Evolutionary conservation across 92 coral and sea anemone genomes (phyloP).

Genomic region (Zoanthus sansibaricus): DNA sequence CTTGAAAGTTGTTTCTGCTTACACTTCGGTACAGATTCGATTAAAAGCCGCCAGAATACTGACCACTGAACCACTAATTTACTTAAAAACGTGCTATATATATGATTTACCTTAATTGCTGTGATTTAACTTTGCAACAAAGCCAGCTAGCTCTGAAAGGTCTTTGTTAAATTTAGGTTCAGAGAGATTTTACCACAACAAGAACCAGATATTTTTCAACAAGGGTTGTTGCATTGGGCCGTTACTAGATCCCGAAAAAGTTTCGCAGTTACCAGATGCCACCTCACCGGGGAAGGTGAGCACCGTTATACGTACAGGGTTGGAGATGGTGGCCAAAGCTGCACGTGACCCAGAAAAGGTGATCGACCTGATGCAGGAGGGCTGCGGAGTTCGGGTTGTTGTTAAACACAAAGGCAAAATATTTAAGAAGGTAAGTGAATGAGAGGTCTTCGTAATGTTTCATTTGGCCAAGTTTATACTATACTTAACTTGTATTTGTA

Average conservation of each 20-base stretch:
- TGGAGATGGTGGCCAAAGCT: slow-evolving; percentile 96
- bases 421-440: slow-evolving; percentile 79
- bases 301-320: slow-evolving; percentile 90
- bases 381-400: slow-evolving; percentile 93
- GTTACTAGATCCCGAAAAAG: slow-evolving; percentile 91
- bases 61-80: too few species aligned
- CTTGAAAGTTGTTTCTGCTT: too few species aligned
- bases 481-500: not conserved
- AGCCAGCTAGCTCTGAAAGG: not conserved
- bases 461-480: not conserved
- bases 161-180: slow-evolving; percentile 68
- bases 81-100: too few species aligned
- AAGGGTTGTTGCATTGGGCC: slow-evolving; percentile 98
- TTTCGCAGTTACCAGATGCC: slow-evolving; percentile 93
- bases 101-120: too few species aligned
- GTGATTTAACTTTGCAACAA: too few species aligned
- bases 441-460: not conserved
- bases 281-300: slow-evolving; percentile 99
- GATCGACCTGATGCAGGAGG: slow-evolving; percentile 98
- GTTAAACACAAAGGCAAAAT: slow-evolving; percentile 95
- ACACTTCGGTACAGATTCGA: too few species aligned
- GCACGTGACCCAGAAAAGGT: slow-evolving; percentile 97
- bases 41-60: too few species aligned
- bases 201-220: slow-evolving; percentile 97
- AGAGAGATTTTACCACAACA: slow-evolving; percentile 98